Percentiles rank a stretch among this genome's conserved stretches.
These are phyloP conservation scores for Rhinopomastus cyanomelas DNA, from an alignment of 2,113 vertebrate genomes.

Conservation along the genomic window DNA sequence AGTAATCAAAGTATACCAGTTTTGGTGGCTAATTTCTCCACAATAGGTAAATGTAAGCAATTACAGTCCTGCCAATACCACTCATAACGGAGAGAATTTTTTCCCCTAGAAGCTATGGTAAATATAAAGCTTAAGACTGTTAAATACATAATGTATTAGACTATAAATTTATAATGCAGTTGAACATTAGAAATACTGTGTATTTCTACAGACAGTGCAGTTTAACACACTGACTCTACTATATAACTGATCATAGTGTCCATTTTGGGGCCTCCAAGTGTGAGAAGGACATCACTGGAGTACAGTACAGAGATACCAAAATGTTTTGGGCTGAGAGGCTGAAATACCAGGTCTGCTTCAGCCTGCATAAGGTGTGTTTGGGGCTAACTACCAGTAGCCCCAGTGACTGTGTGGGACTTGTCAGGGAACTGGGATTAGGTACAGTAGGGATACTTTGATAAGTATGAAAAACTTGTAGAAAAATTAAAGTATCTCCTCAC, in stretches of 20 bases:
- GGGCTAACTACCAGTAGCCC: no score
- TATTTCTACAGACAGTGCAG: no score
- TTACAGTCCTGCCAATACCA: neutral
- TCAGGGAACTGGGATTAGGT: no score
- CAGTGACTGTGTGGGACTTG: no score
- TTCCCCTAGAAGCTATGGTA: neutral
- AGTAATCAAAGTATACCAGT: neutral
- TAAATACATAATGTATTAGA: neutral
- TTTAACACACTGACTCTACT: no score
- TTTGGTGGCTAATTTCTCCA: neutral
- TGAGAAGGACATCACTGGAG: neutral
- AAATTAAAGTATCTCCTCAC: neutral
- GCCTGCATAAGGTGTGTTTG: no score
- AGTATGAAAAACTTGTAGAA: neutral
- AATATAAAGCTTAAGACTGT: neutral
- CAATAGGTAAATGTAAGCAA: neutral
- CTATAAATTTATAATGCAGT: no score
- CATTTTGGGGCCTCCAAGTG: neutral
- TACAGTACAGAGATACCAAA: neutral
- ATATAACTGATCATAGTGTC: no score
- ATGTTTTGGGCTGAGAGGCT: no score
- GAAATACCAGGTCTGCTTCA: neutral
- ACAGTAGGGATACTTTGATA: neutral
- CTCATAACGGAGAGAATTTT: neutral
- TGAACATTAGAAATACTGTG: no score